These are phyloP conservation scores for Apteryx owenii DNA, from an alignment of 2,113 vertebrate genomes.

Conservation along the genomic window DNA sequence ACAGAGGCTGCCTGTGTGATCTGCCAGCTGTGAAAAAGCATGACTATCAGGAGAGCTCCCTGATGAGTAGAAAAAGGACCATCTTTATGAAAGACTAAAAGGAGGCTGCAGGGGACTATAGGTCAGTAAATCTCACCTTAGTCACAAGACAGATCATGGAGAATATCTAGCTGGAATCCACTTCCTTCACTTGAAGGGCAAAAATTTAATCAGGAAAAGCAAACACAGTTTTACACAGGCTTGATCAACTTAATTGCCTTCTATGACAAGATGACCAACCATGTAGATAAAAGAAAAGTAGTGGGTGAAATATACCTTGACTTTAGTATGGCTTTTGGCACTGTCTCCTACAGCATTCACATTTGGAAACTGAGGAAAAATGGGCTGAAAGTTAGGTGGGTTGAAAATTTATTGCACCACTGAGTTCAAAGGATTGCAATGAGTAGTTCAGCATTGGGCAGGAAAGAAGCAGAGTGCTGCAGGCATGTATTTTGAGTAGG, in stretches of 20 bases:
- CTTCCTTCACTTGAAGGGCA: neutral
- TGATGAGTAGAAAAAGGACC: no score
- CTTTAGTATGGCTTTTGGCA: neutral
- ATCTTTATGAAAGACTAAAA: neutral
- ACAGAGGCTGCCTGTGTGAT: neutral
- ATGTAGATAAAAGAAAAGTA: neutral
- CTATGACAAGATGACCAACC: neutral
- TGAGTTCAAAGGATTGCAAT: neutral
- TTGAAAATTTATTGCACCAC: neutral
- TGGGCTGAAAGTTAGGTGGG: neutral
- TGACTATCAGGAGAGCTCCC: neutral
- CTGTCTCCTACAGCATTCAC: neutral
- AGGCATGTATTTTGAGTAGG: neutral
- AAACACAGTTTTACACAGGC: neutral
- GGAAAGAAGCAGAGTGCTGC: neutral
- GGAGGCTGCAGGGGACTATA: neutral
- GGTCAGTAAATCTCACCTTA: neutral
- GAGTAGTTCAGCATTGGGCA: neutral
- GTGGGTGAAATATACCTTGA: neutral
- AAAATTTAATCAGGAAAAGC: neutral
- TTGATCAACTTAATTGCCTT: neutral
- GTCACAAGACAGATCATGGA: no score
- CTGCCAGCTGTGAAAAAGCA: neutral
- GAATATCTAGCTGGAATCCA: neutral
- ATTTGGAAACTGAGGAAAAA: neutral